A percentile compares a stretch with the other conserved stretches of the same genome.
Conservation (phyloP, 1,140 invertebrate species). For the Cydia strobilella region DNA sequence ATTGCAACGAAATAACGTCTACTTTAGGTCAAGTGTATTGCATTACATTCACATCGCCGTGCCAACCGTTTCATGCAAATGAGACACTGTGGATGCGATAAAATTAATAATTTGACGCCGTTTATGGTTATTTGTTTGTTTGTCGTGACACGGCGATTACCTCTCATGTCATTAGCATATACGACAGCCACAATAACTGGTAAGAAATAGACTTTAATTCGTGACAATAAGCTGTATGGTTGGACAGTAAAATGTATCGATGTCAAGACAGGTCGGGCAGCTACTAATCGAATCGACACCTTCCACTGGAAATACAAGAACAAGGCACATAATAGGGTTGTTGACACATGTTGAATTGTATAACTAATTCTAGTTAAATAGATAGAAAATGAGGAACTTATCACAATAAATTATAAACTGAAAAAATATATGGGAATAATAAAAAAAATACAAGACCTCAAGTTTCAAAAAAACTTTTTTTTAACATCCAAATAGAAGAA, state of each 20-base stretch:
- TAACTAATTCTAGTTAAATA: too few species aligned
- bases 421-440: too few species aligned
- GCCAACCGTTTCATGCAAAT: conserved; percentile 51
- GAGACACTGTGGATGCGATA: conserved; percentile 49
- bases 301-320: conserved; percentile 1
- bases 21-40: not conserved
- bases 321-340: not conserved
- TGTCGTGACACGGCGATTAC: conserved; percentile 66
- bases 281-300: conserved; percentile 27
- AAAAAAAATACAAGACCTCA: too few species aligned
- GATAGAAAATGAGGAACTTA: too few species aligned
- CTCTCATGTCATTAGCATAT: conserved; percentile 50
- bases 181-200: not conserved
- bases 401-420: too few species aligned
- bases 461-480: too few species aligned
- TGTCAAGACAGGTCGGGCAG: not conserved
- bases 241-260: not conserved
- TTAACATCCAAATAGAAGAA: too few species aligned
- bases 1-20: not conserved
- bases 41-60: not conserved
- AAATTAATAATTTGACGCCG: conserved; percentile 71
- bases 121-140: conserved; percentile 74
- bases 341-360: too few species aligned
- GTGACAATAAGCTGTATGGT: not conserved
- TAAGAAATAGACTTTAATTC: not conserved